Evolutionary conservation across 2,888 invertebrate genomes (phyloP).

Genomic region (Apantesis nais): DNA sequence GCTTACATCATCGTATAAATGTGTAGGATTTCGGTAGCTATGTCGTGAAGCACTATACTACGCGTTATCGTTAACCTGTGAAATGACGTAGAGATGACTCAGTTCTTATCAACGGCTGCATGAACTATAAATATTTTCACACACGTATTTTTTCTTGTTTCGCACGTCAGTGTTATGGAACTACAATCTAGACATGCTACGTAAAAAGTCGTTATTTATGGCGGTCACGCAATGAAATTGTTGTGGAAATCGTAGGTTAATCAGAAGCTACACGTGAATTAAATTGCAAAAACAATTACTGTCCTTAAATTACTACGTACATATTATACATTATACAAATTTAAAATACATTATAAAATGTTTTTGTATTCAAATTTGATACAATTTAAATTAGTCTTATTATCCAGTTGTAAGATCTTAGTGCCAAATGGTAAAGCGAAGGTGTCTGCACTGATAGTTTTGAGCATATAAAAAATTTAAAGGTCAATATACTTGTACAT

Average conservation of each 20-base stretch:
- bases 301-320: slow-evolving; percentile 5
- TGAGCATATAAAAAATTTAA: too few relatives aligned
- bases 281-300: slow-evolving; percentile 10
- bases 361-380: too few relatives aligned
- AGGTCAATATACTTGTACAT: background rate
- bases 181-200: slow-evolving; percentile 35
- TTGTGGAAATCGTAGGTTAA: slow-evolving; percentile 30
- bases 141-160: slow-evolving; percentile 44
- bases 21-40: slow-evolving; percentile 26
- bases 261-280: slow-evolving; percentile 16
- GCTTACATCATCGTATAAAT: slow-evolving; percentile 10
- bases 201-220: slow-evolving; percentile 27
- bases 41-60: slow-evolving; percentile 22
- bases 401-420: too few relatives aligned
- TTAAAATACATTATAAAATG: too few relatives aligned
- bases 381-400: too few relatives aligned
- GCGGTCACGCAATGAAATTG: slow-evolving; percentile 38
- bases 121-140: slow-evolving; percentile 43
- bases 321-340: too few relatives aligned
- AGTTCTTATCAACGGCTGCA: slow-evolving; percentile 52
- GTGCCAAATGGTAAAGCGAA: too few relatives aligned
- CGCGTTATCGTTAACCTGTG: slow-evolving; percentile 31
- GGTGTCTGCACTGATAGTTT: too few relatives aligned
- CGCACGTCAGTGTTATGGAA: slow-evolving; percentile 50
- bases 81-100: slow-evolving; percentile 56